phyloP scores from a whole-genome alignment of 2,113 vertebrate species.

The Atlantisia rogersi region DNA sequence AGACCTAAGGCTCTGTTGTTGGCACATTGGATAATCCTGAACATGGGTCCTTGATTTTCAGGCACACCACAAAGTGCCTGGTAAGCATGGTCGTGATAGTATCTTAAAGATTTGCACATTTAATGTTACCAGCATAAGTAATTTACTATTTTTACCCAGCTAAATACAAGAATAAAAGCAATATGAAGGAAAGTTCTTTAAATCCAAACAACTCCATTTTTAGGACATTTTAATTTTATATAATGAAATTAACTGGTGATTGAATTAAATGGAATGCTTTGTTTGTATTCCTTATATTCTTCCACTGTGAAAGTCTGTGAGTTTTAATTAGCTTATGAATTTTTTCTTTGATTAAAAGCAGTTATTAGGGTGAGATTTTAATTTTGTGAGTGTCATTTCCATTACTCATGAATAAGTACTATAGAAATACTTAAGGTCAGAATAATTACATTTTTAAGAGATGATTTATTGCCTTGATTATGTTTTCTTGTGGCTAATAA shows the following conservation, averaged over 20 bases:
- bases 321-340: background rate
- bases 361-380: background rate
- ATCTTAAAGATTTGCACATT: background rate
- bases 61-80: fast-evolving
- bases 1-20: background rate
- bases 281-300: background rate
- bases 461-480: background rate
- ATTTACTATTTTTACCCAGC: background rate
- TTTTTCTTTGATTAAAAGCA: background rate
- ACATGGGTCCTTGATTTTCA: background rate
- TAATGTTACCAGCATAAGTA: background rate
- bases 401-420: background rate
- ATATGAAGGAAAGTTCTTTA: background rate
- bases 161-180: background rate
- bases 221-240: background rate
- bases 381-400: background rate
- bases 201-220: background rate
- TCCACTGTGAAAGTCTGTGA: background rate
- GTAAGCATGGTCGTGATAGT: background rate
- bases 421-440: background rate
- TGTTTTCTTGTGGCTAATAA: background rate
- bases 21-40: background rate
- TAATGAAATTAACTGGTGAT: background rate
- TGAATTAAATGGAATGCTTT: background rate
- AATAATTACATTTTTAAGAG: background rate